These are phyloP conservation scores for Andrena flavipes DNA, from an alignment of 2,888 invertebrate genomes.

Conservation along the genomic window DNA sequence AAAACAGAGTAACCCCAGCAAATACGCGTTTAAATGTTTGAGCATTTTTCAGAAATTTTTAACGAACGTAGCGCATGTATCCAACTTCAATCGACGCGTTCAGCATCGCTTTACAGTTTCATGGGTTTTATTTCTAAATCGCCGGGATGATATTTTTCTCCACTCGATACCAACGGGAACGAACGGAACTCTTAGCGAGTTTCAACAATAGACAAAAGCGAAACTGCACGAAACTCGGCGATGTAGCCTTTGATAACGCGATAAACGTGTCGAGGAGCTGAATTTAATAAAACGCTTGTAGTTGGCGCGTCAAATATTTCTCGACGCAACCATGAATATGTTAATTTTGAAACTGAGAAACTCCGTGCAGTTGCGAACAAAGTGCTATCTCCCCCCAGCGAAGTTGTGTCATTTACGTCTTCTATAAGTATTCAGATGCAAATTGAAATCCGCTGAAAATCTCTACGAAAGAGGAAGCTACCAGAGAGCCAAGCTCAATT, in stretches of 20 bases:
- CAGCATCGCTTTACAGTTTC: neutral
- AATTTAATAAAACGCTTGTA: slow-evolving; percentile 49
- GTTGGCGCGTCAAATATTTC: slow-evolving; percentile 50
- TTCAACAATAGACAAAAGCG: neutral
- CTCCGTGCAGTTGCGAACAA: slow-evolving; percentile 27
- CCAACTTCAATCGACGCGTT: neutral
- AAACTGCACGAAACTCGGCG: neutral
- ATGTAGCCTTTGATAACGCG: slow-evolving; percentile 7
- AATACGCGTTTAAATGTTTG: slow-evolving; percentile 1
- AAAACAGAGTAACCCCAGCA: neutral
- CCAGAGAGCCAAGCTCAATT: slow-evolving; percentile 29
- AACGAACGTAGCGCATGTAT: neutral
- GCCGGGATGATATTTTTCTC: neutral
- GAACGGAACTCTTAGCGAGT: neutral
- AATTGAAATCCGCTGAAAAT: slow-evolving; percentile 47
- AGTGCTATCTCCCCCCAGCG: slow-evolving; percentile 31
- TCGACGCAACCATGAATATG: slow-evolving; percentile 47
- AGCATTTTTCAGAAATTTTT: neutral
- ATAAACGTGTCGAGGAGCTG: slow-evolving; percentile 26
- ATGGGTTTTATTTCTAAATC: neutral
- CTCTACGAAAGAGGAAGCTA: neutral
- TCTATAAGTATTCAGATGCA: slow-evolving; percentile 51
- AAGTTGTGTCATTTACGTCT: slow-evolving; percentile 48
- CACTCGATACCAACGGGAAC: neutral
- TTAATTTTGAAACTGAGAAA: slow-evolving; percentile 41